These are phyloP conservation scores for Taphrorychus bicolor DNA, from an alignment of 2,888 invertebrate genomes.

Conservation along the genomic window DNA sequence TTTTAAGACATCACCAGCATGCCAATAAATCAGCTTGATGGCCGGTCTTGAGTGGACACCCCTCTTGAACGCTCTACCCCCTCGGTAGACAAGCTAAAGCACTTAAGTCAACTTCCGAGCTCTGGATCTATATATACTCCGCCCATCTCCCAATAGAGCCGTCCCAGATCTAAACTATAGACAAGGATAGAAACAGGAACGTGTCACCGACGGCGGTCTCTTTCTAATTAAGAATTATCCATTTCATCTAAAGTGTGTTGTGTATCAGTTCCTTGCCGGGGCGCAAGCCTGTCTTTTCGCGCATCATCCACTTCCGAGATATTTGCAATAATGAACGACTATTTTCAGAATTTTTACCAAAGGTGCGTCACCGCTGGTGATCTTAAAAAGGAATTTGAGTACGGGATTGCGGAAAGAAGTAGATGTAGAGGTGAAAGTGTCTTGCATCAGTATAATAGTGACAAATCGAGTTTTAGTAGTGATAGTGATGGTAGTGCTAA, in stretches of 20 bases:
- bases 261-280: slow-evolving; percentile 1
- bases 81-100: slow-evolving; percentile 18
- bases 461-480: not conserved
- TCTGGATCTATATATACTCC: slow-evolving; percentile 15
- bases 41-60: not conserved
- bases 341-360: slow-evolving; percentile 2
- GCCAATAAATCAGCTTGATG: not conserved
- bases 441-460: not conserved
- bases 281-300: not conserved
- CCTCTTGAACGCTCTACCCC: not conserved
- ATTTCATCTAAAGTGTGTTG: slow-evolving; percentile 1
- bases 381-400: not conserved
- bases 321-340: not conserved
- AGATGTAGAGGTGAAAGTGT: not conserved
- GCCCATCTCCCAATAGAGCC: slow-evolving; percentile 25
- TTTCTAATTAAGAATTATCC: slow-evolving; percentile 28
- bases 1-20: too few species aligned
- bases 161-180: slow-evolving; percentile 30
- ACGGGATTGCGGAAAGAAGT: not conserved
- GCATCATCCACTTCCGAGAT: not conserved
- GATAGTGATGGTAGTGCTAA: not conserved
- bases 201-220: slow-evolving; percentile 9
- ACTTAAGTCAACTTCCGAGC: slow-evolving; percentile 27
- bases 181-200: slow-evolving; percentile 34
- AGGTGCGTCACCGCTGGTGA: not conserved